Base-by-base conservation (phyloP, 2,797 vertebrate genomes). In the Sebastes miniatus region DNA sequence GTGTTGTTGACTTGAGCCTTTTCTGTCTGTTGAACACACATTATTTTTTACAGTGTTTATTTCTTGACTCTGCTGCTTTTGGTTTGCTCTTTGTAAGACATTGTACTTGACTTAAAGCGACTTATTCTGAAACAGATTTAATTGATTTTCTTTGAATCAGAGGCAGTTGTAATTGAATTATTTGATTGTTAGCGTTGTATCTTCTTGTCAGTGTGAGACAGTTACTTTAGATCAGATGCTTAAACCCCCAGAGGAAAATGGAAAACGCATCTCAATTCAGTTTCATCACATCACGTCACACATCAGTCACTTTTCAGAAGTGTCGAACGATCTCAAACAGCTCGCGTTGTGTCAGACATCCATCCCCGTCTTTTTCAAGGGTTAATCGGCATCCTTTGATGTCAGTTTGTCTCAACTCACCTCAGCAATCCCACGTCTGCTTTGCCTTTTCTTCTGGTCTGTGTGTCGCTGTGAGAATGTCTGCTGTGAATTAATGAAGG, bases 171-270 rank as follows among this genome's bases (percentile, higher is more conserved):
- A 64, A 83, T 83, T 84, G 27, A 88, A 58, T 86, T 63, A 43
- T 88, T 91, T 89, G 76, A 89, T 87, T 79, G 87, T 90, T 92
- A 86, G 86, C 76, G 14, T 84, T 83, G 88, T 92, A 80, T 90
- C 77, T 91, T 89, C 78, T 90, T 75, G 88, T 93, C 76, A 75
- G 85, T 90, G 80, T 92, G 20, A 89, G 83, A 89, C 87, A 69
- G 82, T 88, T 92, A 72, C 71, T 91, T 93, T 92, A 90, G 84
- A 88, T 91, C 83, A 89, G 88, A 84, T 77, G 81, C 83, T 79
- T 13, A 79, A 80, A 78, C 79, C 59, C 72, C 79, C 92, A 88
- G 90, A 90, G 84, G 79, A 89, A 87, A 87, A 87, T 69, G 76
- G 77, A 88, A 76, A 86, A 75, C 58, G 16, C 50, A 59, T 85